Evolutionary conservation across 2,113 vertebrate species (phyloP), one percentile per base, ranked within the genome.

Genomic region (Anoplopoma fimbria): DNA sequence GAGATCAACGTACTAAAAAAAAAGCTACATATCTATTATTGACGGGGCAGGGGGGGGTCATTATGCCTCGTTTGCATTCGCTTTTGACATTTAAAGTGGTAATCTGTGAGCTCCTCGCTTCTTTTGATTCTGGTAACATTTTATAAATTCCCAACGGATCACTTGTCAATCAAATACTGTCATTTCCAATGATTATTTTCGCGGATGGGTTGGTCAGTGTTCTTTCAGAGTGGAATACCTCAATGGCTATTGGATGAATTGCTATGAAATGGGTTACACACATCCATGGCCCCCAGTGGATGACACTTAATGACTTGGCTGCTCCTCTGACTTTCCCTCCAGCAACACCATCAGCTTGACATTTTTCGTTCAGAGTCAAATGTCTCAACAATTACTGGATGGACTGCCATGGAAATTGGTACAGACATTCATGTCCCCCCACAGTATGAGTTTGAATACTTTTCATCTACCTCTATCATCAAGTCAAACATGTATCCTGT

Each of bases 11-110:
- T 53, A 33, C 9, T 36, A 58, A 75, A 21, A 62, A 19, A 64
- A 88, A 47, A 29, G 67, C 61, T 47, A 36, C 79, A 69, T 67
- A 53, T 77, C 79, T 78, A 69, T 78, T 69, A 85, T 65, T 38
- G 63, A 60, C 21, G 63, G 70, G 34, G 21, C n/a, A 21, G 61
- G 25, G 31, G 25, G 31, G 34, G 42, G 77, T 65, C 29, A 79
- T 81, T 74, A 42, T 21, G 40, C 29, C 65, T 70, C 0, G 69
- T 84, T 75, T 88, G 34, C 38, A 58, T 84, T 53, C 64, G 29
- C 69, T 73, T 60, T 68, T 88, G 74, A 85, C 76, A 81, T 81
- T 88, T 85, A 69, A 74, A 84, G 71, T 45, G 27, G 4, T 64
- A 73, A 69, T 83, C 65, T 69, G 61, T 27, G 45, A 42, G 77